A percentile compares a stretch with the other conserved stretches of the same genome.
Conservation (phyloP, 2,888 invertebrate species). For the Apomyelois bistriatella region DNA sequence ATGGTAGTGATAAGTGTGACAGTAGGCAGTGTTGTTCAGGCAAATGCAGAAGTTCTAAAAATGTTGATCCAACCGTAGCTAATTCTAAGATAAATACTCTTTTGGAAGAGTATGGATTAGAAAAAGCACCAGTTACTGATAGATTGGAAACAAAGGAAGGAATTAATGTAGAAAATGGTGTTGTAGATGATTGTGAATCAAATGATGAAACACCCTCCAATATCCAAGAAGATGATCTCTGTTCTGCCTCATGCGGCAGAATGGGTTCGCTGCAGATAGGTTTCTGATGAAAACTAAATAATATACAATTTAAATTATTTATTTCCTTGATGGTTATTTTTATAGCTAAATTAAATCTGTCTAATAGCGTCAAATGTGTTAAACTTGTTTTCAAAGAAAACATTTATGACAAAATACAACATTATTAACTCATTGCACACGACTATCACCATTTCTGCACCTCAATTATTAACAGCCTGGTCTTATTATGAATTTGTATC, state of each 20-base stretch:
- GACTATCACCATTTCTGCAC: neutral
- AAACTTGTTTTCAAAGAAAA: neutral
- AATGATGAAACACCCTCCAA: slow-evolving; percentile 34
- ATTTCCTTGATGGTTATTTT: slow-evolving; percentile 3
- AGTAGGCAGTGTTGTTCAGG: slow-evolving; percentile 37
- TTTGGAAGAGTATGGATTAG: slow-evolving; percentile 48
- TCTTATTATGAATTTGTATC: neutral
- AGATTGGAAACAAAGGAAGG: slow-evolving; percentile 13
- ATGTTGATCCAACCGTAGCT: slow-evolving; percentile 18
- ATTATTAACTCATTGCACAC: neutral
- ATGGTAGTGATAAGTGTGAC: slow-evolving; percentile 25
- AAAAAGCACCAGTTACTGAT: slow-evolving; percentile 24
- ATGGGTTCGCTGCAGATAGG: slow-evolving; percentile 51
- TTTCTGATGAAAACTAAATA: slow-evolving; percentile 34
- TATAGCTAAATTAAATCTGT: slow-evolving; percentile 3
- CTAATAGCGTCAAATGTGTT: neutral
- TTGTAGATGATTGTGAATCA: slow-evolving; percentile 24
- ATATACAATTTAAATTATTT: neutral
- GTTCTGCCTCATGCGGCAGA: slow-evolving; percentile 55
- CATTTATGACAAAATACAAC: neutral
- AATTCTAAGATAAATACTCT: slow-evolving; percentile 48
- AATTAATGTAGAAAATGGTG: slow-evolving; percentile 20
- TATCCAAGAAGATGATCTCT: slow-evolving; percentile 47
- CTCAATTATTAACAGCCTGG: neutral
- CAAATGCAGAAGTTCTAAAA: slow-evolving; percentile 30